Conservation (phyloP, 2,797 vertebrate genomes). For the Diceros bicornis region DNA sequence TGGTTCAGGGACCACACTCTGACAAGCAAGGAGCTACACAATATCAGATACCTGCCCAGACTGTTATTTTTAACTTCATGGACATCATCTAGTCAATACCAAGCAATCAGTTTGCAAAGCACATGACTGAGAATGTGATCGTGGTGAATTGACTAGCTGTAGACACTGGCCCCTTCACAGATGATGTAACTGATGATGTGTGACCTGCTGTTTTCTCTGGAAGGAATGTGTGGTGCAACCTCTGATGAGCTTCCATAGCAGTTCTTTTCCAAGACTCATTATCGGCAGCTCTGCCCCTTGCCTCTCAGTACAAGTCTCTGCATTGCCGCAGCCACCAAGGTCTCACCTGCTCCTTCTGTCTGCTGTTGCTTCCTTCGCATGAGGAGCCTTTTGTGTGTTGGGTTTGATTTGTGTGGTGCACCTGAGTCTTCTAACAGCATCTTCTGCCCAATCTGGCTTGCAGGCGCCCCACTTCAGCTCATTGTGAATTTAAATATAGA, state of each 20-base stretch:
- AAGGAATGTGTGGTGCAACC: not conserved
- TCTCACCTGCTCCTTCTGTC: not conserved
- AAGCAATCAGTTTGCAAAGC: not conserved
- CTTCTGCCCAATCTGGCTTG: constrained; percentile 1
- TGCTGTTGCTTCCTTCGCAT: not conserved
- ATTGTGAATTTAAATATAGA: constrained; percentile 64
- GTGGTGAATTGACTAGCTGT: not conserved
- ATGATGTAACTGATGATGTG: not conserved
- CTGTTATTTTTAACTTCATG: not conserved
- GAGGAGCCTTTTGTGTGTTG: not conserved
- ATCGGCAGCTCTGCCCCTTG: not conserved
- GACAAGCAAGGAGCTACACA: not conserved
- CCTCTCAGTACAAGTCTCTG: not conserved
- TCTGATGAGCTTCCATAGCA: not conserved
- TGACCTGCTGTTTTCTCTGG: not conserved
- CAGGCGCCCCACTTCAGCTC: constrained; percentile 43
- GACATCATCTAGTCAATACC: not conserved
- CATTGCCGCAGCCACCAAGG: not conserved
- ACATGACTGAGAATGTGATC: not conserved
- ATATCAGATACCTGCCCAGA: not conserved
- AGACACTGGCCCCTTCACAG: not conserved
- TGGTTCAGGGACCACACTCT: not conserved
- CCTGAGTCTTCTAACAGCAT: not conserved
- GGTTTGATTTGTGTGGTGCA: not conserved
- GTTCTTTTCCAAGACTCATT: not conserved